Conservation (phyloP, 2,888 invertebrate species). For the Sarcophaga subvicina region DNA sequence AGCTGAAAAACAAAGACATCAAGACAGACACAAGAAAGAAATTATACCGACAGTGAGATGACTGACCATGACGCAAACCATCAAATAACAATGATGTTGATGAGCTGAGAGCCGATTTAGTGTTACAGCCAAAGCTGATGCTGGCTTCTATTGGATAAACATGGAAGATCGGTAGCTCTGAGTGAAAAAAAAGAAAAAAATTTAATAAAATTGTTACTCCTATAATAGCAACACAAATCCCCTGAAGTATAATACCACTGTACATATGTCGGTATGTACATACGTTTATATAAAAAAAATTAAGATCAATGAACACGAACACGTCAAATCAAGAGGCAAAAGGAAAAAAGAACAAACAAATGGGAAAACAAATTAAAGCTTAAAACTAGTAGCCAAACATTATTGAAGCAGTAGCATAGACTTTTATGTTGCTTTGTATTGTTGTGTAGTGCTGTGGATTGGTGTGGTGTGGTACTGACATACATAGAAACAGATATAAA, state of each 20-base stretch:
- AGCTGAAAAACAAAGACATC: constrained; percentile 23
- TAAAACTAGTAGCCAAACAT: constrained; percentile 67
- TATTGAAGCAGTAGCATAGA: constrained; percentile 27
- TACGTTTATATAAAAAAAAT: constrained; percentile 27
- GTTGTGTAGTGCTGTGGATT: too few relatives aligned
- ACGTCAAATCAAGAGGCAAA: constrained; percentile 44
- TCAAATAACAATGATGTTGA: constrained; percentile 37
- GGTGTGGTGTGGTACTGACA: not conserved
- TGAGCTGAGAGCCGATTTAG: not conserved
- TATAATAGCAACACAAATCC: too few relatives aligned
- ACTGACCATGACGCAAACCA: constrained; percentile 27
- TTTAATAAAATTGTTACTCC: constrained; percentile 48
- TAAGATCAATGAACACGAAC: constrained; percentile 67
- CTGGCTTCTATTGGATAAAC: not conserved
- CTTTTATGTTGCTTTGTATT: not conserved
- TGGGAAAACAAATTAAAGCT: constrained; percentile 66
- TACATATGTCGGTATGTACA: too few relatives aligned
- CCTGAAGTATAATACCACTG: too few relatives aligned
- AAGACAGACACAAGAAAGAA: constrained; percentile 8
- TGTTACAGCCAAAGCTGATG: not conserved
- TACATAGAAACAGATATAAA: constrained; percentile 37
- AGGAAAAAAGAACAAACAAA: constrained; percentile 35
- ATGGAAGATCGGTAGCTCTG: not conserved
- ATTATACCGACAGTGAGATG: constrained; percentile 20
- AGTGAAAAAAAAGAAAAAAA: constrained; percentile 36